Conservation (phyloP, 2,888 invertebrate genomes). For the Drosophila gaucha region DNA sequence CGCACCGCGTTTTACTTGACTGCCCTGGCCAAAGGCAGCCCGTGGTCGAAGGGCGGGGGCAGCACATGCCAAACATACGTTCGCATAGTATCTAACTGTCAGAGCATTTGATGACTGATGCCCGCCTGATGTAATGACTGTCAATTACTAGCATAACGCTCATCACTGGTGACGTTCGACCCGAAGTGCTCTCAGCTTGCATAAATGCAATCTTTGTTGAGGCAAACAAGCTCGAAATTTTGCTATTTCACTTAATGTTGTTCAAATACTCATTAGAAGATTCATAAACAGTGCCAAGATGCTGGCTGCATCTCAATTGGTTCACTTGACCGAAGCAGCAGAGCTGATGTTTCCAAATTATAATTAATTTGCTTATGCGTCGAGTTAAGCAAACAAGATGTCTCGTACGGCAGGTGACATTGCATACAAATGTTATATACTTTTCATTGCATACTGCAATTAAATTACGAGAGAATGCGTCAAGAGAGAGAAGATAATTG, state of each 20-base stretch:
- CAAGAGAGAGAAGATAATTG: too few relatives aligned
- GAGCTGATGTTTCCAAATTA: background rate
- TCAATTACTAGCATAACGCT: slow-evolving; percentile 40
- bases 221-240: background rate
- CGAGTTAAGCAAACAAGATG: background rate
- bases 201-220: background rate
- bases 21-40: slow-evolving; percentile 34
- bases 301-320: background rate
- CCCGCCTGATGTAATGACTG: slow-evolving; percentile 43
- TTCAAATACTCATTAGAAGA: background rate
- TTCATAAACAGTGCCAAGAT: background rate
- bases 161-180: slow-evolving; percentile 5
- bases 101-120: slow-evolving; percentile 39
- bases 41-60: background rate
- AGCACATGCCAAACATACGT: slow-evolving; percentile 44
- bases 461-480: too few relatives aligned
- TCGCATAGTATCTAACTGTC: slow-evolving; percentile 40
- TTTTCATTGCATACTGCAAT: too few relatives aligned
- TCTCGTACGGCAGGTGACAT: background rate
- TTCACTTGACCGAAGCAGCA: background rate
- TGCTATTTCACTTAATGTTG: background rate
- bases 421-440: too few relatives aligned
- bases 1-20: slow-evolving; percentile 49
- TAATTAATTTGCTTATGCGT: background rate
- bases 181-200: background rate